Percentiles rank a stretch among this genome's conserved stretches.
These are phyloP conservation scores for Drosophila nr. fundita DNA, from an alignment of 2,888 invertebrate genomes.

Conservation along the genomic window DNA sequence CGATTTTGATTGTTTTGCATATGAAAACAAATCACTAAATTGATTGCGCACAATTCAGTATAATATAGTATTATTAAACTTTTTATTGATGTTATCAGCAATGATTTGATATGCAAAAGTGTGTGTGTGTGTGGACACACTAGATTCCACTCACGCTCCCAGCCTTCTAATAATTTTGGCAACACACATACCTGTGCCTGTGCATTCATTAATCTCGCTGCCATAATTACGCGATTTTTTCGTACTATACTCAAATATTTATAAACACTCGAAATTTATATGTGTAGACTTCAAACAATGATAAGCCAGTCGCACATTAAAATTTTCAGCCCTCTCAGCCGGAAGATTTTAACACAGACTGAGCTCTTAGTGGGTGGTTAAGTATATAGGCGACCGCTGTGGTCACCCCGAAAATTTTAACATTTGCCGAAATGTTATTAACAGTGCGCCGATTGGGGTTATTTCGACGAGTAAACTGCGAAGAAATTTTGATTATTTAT, in stretches of 20 bases:
- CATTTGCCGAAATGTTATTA: conserved; percentile 3
- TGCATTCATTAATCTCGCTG: conserved; percentile 81
- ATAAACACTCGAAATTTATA: conserved; percentile 52
- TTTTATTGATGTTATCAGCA: conserved; percentile 45
- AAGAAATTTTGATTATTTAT: not conserved
- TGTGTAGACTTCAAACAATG: conserved; percentile 34
- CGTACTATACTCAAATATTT: conserved; percentile 44
- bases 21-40: conserved; percentile 30
- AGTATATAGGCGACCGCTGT: not conserved
- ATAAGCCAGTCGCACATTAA: conserved; percentile 60
- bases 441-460: not conserved
- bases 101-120: conserved; percentile 24
- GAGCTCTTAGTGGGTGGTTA: conserved; percentile 38
- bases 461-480: not conserved
- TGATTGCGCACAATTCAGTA: conserved; percentile 23
- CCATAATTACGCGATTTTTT: conserved; percentile 71
- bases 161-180: conserved; percentile 8
- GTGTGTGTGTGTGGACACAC: conserved; percentile 40
- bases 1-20: conserved; percentile 28
- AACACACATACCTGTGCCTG: conserved; percentile 83
- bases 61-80: conserved; percentile 42
- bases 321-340: conserved; percentile 85
- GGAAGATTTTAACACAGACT: conserved; percentile 84
- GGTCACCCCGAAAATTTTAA: conserved; percentile 7
- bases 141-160: conserved; percentile 17